A percentile compares a stretch with the other conserved stretches of the same genome.
These are phyloP conservation scores for Falcaria lacertinaria DNA, from an alignment of 2,888 invertebrate species.

Conservation along the genomic window DNA sequence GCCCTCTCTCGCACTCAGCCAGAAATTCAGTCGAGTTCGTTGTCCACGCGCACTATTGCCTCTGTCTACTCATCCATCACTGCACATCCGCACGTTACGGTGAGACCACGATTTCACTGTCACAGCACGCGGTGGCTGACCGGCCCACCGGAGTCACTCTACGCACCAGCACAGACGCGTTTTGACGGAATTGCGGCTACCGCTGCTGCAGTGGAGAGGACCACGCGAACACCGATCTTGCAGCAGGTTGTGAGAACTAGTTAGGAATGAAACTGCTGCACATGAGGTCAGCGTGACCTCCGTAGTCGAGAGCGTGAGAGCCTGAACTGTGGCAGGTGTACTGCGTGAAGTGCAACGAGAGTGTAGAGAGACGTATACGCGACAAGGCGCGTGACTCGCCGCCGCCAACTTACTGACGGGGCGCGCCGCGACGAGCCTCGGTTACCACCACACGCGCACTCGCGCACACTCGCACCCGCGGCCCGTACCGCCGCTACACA, in stretches of 20 bases:
- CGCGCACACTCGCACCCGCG: conserved; percentile 51
- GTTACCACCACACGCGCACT: conserved; percentile 67
- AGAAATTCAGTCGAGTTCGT: conserved; percentile 52
- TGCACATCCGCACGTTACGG: conserved; percentile 76
- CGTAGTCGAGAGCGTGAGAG: conserved; percentile 72
- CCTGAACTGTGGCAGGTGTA: conserved; percentile 61
- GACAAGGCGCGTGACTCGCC: conserved; percentile 76
- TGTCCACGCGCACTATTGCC: conserved; percentile 56
- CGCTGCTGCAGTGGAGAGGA: conserved; percentile 46
- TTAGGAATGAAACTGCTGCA: conserved; percentile 49
- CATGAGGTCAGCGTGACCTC: conserved; percentile 61
- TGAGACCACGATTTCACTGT: conserved; percentile 75
- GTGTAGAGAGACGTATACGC: conserved; percentile 53
- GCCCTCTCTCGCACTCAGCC: conserved; percentile 59
- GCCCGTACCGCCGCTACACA: conserved; percentile 23
- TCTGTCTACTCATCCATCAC: conserved; percentile 75
- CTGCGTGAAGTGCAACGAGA: conserved; percentile 53
- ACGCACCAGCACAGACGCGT: conserved; percentile 51
- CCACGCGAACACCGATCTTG: conserved; percentile 28
- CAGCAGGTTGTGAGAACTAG: conserved; percentile 46
- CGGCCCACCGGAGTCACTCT: conserved; percentile 60
- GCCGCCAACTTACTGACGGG: conserved; percentile 72
- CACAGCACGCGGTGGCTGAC: conserved; percentile 68
- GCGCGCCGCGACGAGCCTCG: conserved; percentile 68
- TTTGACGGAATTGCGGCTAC: conserved; percentile 48